Evolutionary conservation across 2,888 invertebrate species (phyloP), one percentile per base, ranked within the genome.

Genomic region (Timema cristinae): DNA sequence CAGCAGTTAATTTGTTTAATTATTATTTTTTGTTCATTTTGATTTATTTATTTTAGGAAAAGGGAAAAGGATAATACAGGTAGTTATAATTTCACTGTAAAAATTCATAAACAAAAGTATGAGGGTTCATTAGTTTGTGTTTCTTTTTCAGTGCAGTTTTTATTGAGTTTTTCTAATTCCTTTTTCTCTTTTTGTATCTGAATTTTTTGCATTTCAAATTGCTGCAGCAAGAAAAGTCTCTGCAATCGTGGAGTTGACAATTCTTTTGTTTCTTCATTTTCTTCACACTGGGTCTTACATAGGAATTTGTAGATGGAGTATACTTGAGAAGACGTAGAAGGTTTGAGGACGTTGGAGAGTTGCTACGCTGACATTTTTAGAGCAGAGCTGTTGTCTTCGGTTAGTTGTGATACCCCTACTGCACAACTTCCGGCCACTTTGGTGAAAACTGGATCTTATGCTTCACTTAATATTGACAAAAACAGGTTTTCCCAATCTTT

Each of bases 211-310:
- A 56, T n/a, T 16, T 67, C n/a, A 9, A 50, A 49, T 50, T 67
- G 15, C 50, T 67, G 67, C 67, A 67, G 50, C 15, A 50, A 15
- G 16, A 67, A n/a, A 67, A 67, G 67, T 67, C n/a, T 67, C 67
- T 67, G 50, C 50, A 50, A 7, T 15, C 15, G 67, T 50, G 67
- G 49, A 67, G 48, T 50, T n/a, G n/a, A 15, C 48, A n/a, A 9
- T 10, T 2, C 1, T 49, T 1, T 9, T 7, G 48, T 5, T 50
- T 50, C 6, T 67, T 50, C 5, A n/a, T 67, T 50, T 47, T 0
- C 0, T 67, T 67, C 15, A 11, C 67, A 67, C 67, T 50, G 67
- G 67, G 5, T 67, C 13, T 67, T 67, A 16, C n/a, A 67, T 48
- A 49, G 67, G n/a, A 48, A 48, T 67, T 49, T 67, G 67, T n/a